Evolutionary conservation across 2,113 vertebrate genomes (phyloP).

Genomic region (Rhombomys opimus): DNA sequence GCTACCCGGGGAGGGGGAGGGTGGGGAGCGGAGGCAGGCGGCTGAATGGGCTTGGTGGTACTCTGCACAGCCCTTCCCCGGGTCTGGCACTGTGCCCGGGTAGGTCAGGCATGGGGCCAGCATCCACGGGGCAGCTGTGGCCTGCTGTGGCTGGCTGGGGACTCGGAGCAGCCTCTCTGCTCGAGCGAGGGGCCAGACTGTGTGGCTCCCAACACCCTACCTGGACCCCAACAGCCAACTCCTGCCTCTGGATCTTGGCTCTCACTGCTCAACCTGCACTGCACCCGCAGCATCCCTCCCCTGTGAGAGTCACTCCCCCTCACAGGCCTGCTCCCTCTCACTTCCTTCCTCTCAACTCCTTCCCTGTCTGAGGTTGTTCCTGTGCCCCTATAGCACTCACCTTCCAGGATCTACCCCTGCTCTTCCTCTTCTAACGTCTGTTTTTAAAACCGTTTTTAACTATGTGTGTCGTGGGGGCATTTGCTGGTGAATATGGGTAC

Average conservation of each 20-base stretch:
- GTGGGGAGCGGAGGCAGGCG: too few species aligned
- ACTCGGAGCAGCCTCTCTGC: not conserved
- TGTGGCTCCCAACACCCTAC: not conserved
- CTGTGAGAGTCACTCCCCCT: rapidly evolving
- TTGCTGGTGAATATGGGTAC: not conserved
- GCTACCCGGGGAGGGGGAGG: not conserved
- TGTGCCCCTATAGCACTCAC: rapidly evolving
- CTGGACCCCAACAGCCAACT: not conserved
- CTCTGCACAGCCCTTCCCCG: not conserved
- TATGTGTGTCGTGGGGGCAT: not conserved
- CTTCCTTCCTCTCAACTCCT: too few species aligned
- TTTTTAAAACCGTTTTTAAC: not conserved
- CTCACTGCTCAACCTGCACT: not conserved
- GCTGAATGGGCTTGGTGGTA: not conserved
- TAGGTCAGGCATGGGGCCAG: not conserved
- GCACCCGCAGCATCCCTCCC: not conserved
- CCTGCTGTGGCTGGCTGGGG: not conserved
- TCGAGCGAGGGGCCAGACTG: not conserved
- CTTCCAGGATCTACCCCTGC: not conserved
- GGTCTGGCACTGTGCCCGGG: rapidly evolving
- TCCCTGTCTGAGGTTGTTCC: not conserved
- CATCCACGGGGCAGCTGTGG: not conserved
- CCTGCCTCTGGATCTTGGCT: not conserved
- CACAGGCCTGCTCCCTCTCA: not conserved
- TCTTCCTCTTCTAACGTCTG: not conserved